phyloP scores from a whole-genome alignment of 2,113 vertebrate genomes.

The Struthidea cinerea region DNA sequence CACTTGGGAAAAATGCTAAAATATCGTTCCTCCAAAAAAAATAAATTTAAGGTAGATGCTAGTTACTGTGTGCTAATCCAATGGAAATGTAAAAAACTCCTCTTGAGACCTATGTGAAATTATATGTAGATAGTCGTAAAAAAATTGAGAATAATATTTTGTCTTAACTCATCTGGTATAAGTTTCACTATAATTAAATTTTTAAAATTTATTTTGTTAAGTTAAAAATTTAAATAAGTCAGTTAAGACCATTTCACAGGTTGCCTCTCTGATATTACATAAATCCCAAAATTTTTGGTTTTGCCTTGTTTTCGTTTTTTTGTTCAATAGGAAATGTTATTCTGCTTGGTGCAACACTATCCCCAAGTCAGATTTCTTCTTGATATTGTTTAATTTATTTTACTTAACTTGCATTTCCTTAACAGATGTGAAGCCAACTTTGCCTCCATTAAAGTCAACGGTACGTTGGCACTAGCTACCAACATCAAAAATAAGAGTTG shows the following conservation, averaged over 20 bases:
- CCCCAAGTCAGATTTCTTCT: background rate
- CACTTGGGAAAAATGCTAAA: background rate
- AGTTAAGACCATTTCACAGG: background rate
- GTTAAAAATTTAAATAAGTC: background rate
- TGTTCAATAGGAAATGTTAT: background rate
- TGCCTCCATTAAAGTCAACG: background rate
- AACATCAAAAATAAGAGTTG: background rate
- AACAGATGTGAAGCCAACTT: background rate
- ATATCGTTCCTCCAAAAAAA: background rate
- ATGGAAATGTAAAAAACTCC: background rate
- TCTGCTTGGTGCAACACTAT: background rate
- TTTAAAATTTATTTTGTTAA: background rate
- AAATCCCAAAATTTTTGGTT: background rate
- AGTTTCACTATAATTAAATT: background rate
- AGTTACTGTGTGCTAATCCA: background rate
- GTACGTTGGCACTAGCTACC: background rate
- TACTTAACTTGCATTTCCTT: background rate
- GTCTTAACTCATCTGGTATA: background rate
- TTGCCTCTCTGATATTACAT: background rate
- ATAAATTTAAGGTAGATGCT: background rate
- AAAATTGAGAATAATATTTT: background rate
- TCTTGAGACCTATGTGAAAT: background rate
- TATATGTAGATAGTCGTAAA: background rate
- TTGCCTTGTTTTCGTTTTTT: background rate
- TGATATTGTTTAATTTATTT: background rate